These are phyloP conservation scores for Drosophila ezoana DNA, from an alignment of 2,888 invertebrate species.

Conservation along the genomic window DNA sequence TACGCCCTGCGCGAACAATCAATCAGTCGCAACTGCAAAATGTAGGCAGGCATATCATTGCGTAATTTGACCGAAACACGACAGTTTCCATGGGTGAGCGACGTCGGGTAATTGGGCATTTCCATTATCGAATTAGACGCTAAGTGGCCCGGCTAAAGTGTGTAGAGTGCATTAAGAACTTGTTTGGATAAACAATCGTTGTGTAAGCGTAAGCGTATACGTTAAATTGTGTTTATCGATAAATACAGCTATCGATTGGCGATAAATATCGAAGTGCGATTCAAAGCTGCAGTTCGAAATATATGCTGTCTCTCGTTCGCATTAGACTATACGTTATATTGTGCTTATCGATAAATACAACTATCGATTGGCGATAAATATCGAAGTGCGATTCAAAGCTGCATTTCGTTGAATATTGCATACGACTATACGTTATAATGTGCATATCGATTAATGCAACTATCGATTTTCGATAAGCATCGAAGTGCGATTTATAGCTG, in stretches of 20 bases:
- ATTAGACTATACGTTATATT: no score
- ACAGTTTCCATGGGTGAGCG: slow-evolving; percentile 15
- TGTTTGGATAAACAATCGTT: background rate
- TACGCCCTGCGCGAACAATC: background rate
- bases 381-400: no score
- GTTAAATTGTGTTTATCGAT: background rate
- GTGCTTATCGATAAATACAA: no score
- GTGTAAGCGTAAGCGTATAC: background rate
- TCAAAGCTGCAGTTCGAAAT: no score
- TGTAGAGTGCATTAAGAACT: slow-evolving; percentile 1
- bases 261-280: no score
- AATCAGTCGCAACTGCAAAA: slow-evolving; percentile 2
- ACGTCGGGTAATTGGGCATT: background rate
- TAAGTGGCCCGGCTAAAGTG: slow-evolving; percentile 15
- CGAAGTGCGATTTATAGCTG: no score
- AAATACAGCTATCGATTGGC: background rate
- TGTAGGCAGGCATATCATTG: background rate
- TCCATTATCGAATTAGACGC: slow-evolving; percentile 41
- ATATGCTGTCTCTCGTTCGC: no score
- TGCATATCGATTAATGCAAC: no score
- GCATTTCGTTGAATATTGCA: no score
- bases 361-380: no score
- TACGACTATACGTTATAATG: no score
- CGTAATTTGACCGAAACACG: slow-evolving; percentile 22
- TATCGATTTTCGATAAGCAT: no score